These are phyloP conservation scores for Aythya baeri DNA, from an alignment of 2,113 vertebrate genomes.

Conservation along the genomic window DNA sequence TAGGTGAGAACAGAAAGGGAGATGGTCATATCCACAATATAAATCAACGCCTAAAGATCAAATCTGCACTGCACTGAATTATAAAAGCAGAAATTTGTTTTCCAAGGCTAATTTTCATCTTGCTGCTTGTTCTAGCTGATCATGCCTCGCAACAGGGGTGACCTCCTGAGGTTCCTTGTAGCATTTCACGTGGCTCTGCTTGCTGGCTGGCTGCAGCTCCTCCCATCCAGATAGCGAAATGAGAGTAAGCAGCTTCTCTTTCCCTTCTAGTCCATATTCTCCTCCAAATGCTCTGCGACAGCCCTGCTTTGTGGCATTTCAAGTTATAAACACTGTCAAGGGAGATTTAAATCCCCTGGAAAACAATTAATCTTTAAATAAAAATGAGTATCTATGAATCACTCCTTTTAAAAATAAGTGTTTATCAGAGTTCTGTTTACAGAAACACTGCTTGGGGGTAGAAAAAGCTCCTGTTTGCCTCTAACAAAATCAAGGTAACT, in stretches of 20 bases:
- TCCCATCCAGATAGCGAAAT: background rate
- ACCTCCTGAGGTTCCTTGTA: slow-evolving; percentile 35
- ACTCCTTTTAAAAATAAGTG: slow-evolving; percentile 21
- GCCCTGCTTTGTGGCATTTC: slow-evolving; percentile 24
- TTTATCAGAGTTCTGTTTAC: background rate
- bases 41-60: background rate
- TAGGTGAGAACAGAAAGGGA: background rate
- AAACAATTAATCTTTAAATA: slow-evolving; percentile 41
- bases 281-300: slow-evolving; percentile 5
- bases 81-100: slow-evolving; percentile 9
- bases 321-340: slow-evolving; percentile 27
- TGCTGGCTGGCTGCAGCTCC: background rate
- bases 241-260: slow-evolving; percentile 24
- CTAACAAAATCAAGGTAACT: background rate
- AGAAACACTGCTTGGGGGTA: background rate
- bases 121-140: background rate
- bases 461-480: slow-evolving; percentile 26
- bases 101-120: slow-evolving; percentile 10
- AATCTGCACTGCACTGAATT: background rate
- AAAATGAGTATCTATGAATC: slow-evolving; percentile 24
- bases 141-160: slow-evolving; percentile 67
- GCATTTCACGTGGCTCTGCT: background rate
- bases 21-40: background rate
- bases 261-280: background rate
- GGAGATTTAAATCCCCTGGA: slow-evolving; percentile 4